phyloP scores from a whole-genome alignment of 2,113 vertebrate genomes.

The Ursus arctos region DNA sequence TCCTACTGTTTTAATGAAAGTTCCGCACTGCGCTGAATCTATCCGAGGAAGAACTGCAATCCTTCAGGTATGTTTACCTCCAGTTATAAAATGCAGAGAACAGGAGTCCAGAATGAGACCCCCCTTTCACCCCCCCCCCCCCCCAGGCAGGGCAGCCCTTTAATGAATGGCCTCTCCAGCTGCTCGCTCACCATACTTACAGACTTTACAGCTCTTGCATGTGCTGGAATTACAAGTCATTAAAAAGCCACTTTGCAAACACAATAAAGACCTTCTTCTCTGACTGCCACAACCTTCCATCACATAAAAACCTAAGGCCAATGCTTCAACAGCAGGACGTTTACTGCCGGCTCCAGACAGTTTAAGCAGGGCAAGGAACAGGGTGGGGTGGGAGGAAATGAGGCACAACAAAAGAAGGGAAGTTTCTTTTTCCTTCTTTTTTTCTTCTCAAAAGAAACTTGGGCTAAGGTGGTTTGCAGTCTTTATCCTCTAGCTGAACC shows the following conservation, averaged over 20 bases:
- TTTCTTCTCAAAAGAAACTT: slow-evolving; percentile 50
- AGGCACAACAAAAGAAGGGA: slow-evolving; percentile 58
- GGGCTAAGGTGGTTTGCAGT: slow-evolving; percentile 39
- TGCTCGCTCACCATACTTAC: slow-evolving; percentile 58
- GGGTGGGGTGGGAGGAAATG: slow-evolving; percentile 60
- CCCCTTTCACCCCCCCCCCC: accelerated
- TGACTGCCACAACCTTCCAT: slow-evolving; percentile 67
- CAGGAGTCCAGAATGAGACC: background rate
- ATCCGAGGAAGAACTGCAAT: background rate
- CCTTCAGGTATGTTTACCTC: slow-evolving; percentile 64
- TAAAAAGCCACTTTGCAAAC: slow-evolving; percentile 86
- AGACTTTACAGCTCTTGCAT: slow-evolving; percentile 84
- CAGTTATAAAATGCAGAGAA: slow-evolving; percentile 65
- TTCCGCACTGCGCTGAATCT: background rate
- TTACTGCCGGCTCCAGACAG: slow-evolving; percentile 78
- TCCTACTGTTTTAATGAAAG: slow-evolving; percentile 18
- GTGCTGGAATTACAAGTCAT: slow-evolving; percentile 82
- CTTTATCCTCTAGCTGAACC: background rate
- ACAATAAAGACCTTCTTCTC: slow-evolving; percentile 83
- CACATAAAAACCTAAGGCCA: slow-evolving; percentile 78
- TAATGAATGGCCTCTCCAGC: slow-evolving; percentile 81
- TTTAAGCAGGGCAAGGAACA: slow-evolving; percentile 72
- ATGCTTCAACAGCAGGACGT: slow-evolving; percentile 75
- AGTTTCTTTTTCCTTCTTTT: slow-evolving; percentile 66
- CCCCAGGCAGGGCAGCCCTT: background rate